A percentile compares a stretch with the other conserved stretches of the same genome.
Evolutionary conservation across 1,140 invertebrate genomes (phyloP).

Genomic region (Aphis gossypii): DNA sequence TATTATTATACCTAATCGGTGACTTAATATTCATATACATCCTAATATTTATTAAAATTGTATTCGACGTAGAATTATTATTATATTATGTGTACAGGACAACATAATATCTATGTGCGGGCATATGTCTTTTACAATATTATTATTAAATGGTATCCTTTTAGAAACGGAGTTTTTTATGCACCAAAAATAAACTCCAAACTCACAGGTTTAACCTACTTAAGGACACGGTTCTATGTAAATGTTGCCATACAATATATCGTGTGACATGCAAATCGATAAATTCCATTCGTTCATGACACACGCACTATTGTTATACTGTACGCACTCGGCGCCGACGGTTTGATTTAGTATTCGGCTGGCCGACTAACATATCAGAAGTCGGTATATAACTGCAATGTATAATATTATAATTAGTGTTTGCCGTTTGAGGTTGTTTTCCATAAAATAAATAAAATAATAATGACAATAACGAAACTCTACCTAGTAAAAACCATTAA

Average conservation of each 20-base stretch:
- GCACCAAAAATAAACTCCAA: background rate
- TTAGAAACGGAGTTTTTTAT: background rate
- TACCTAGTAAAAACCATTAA: background rate
- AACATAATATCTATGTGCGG: background rate
- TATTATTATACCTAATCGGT: background rate
- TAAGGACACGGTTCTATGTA: background rate
- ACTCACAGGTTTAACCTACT: slow-evolving; percentile 48
- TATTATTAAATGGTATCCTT: background rate
- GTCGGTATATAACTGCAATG: background rate
- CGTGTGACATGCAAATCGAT: slow-evolving; percentile 52
- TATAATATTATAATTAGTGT: background rate
- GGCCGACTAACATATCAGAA: background rate
- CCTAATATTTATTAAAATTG: background rate
- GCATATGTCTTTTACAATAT: background rate
- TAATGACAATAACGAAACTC: background rate
- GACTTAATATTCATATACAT: background rate
- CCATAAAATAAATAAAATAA: background rate
- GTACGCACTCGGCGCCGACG: background rate
- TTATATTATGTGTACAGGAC: background rate
- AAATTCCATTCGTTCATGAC: slow-evolving; percentile 42
- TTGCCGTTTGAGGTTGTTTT: background rate
- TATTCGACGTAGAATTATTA: background rate
- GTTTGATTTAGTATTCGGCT: slow-evolving; percentile 5
- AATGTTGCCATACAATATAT: background rate
- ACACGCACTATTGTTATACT: slow-evolving; percentile 45